Evolutionary conservation across 2,888 invertebrate genomes (phyloP).

Genomic region (Aspidiotus rigidus): DNA sequence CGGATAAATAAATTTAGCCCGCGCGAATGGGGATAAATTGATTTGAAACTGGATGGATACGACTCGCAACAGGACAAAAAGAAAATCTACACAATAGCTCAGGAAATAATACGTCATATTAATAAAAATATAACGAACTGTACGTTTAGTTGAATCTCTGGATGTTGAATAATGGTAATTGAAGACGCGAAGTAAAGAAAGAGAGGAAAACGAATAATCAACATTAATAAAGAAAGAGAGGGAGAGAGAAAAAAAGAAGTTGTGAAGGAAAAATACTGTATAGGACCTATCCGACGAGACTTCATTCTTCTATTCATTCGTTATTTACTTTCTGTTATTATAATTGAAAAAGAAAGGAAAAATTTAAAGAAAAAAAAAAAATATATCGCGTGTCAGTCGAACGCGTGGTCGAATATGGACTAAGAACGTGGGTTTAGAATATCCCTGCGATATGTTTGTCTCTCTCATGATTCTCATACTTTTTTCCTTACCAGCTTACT

Average conservation of each 20-base stretch:
- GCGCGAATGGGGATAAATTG: constrained; percentile 26
- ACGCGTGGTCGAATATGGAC: too few relatives aligned
- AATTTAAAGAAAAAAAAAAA: too few relatives aligned
- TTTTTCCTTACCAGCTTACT: too few relatives aligned
- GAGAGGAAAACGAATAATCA: constrained; percentile 24
- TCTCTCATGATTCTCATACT: too few relatives aligned
- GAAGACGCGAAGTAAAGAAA: background rate
- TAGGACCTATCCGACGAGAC: too few relatives aligned
- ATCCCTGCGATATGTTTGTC: too few relatives aligned
- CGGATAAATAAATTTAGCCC: constrained; percentile 33
- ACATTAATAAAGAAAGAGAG: constrained; percentile 24
- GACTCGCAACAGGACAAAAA: constrained; percentile 2
- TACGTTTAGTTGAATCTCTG: background rate
- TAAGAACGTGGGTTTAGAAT: too few relatives aligned
- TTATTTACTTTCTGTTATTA: too few relatives aligned
- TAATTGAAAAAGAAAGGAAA: too few relatives aligned
- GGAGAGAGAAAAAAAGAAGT: constrained; percentile 3
- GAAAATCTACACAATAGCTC: constrained; percentile 6
- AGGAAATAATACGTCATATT: constrained; percentile 26
- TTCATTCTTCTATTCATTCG: too few relatives aligned
- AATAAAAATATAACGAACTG: background rate
- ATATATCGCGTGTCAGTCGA: too few relatives aligned
- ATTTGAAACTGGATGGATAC: constrained; percentile 21
- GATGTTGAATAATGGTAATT: constrained; percentile 26
- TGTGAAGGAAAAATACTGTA: background rate